A percentile compares a stretch with the other conserved stretches of the same genome.
These are phyloP conservation scores for Ophioninae sp. DNA, from an alignment of 2,888 invertebrate species.

Conservation along the genomic window DNA sequence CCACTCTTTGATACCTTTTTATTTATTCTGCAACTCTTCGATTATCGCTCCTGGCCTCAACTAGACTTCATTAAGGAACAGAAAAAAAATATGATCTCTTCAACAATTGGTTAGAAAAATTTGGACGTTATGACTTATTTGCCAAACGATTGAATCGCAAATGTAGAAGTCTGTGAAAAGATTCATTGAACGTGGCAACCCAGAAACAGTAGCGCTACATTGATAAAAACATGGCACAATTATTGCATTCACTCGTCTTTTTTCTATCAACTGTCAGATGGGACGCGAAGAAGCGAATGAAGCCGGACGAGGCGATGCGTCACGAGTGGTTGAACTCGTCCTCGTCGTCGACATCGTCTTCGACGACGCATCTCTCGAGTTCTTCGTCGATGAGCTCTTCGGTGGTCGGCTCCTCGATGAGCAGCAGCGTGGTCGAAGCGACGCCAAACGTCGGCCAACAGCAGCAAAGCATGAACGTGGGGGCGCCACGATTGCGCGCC, in stretches of 20 bases:
- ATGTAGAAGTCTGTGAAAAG: not conserved
- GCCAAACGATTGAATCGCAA: too few relatives aligned
- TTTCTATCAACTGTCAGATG: slow-evolving; percentile 84
- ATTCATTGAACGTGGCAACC: not conserved
- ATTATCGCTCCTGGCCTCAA: too few relatives aligned
- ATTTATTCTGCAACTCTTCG: not conserved
- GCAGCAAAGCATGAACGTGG: slow-evolving; percentile 72
- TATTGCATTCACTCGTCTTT: slow-evolving; percentile 6
- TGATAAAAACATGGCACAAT: not conserved
- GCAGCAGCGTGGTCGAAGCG: slow-evolving; percentile 66
- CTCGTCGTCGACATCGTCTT: slow-evolving; percentile 78
- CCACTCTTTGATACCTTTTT: not conserved
- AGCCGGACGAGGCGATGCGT: slow-evolving; percentile 93
- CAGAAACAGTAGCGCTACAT: too few relatives aligned
- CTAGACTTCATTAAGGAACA: not conserved
- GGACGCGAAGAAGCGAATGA: slow-evolving; percentile 96
- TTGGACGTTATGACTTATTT: too few relatives aligned
- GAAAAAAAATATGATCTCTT: not conserved
- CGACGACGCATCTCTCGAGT: slow-evolving; percentile 73
- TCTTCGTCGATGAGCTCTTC: slow-evolving; percentile 70
- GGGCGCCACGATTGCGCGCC: slow-evolving; percentile 82
- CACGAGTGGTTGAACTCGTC: slow-evolving; percentile 92
- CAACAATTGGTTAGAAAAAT: not conserved
- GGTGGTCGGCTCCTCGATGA: slow-evolving; percentile 69
- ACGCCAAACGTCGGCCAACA: slow-evolving; percentile 69